Conservation (phyloP, 2,797 vertebrate genomes). For the Lepus townsendii region DNA sequence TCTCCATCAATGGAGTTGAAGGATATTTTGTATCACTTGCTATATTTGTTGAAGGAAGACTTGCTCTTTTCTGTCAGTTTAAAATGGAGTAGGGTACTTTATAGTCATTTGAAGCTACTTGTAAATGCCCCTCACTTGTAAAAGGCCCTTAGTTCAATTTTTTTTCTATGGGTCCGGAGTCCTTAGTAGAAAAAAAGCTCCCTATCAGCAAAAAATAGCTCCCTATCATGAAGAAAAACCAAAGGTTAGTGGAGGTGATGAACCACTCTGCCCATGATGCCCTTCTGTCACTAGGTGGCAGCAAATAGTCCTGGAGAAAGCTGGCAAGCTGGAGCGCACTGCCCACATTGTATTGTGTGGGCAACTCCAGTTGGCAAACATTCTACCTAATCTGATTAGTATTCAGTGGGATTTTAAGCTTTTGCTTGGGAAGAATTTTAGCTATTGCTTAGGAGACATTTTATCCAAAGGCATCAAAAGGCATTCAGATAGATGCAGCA, state of each 20-base stretch:
- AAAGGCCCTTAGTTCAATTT: neutral
- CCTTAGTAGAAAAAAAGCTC: neutral
- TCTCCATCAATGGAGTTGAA: neutral
- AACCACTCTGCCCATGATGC: neutral
- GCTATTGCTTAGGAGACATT: slow-evolving; percentile 48
- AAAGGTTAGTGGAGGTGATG: too few relatives aligned
- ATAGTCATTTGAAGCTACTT: neutral
- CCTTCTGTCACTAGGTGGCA: slow-evolving; percentile 73
- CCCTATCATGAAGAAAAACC: too few relatives aligned
- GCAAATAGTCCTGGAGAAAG: slow-evolving; percentile 48
- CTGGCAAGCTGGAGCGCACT: rapidly evolving
- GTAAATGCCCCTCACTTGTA: neutral
- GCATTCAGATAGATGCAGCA: neutral
- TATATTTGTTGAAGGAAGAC: neutral
- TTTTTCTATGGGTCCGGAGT: neutral
- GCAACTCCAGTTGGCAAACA: neutral
- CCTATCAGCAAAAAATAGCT: neutral
- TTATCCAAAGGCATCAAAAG: slow-evolving; percentile 5
- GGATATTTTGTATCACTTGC: neutral
- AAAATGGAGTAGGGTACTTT: neutral
- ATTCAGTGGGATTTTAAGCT: slow-evolving; percentile 36
- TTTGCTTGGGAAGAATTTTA: neutral
- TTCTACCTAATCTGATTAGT: slow-evolving; percentile 57
- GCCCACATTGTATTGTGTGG: rapidly evolving
- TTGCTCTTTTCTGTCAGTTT: slow-evolving; percentile 23